Evolutionary conservation across 2,888 invertebrate species (phyloP).

Genomic region (Ectemnius cavifrons): DNA sequence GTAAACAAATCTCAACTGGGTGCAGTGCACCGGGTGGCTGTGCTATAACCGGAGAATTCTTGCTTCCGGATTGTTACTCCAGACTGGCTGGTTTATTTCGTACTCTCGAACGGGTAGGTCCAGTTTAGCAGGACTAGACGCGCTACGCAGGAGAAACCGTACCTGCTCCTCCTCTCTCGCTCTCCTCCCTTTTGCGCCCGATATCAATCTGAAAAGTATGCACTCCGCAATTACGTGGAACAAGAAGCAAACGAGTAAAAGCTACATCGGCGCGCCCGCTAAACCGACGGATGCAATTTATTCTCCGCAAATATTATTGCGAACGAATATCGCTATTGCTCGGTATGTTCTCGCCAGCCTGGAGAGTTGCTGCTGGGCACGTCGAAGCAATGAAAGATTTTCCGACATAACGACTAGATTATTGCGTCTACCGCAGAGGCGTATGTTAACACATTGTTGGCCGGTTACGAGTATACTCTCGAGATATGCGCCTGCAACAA

Average conservation of each 20-base stretch:
- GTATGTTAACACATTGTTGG: too few species aligned
- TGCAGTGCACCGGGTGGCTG: background rate
- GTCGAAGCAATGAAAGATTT: background rate
- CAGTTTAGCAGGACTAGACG: slow-evolving; percentile 38
- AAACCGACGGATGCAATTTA: too few species aligned
- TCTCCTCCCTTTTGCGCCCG: background rate
- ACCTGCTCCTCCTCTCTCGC: slow-evolving; percentile 26
- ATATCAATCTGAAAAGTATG: background rate
- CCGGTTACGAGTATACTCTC: too few species aligned
- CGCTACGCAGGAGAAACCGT: slow-evolving; percentile 20
- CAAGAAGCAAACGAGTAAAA: slow-evolving; percentile 5
- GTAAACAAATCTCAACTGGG: slow-evolving; percentile 12
- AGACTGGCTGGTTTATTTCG: slow-evolving; percentile 46
- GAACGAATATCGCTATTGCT: too few species aligned
- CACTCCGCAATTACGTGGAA: background rate
- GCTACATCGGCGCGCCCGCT: slow-evolving; percentile 1
- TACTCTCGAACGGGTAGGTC: slow-evolving; percentile 41
- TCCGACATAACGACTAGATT: background rate
- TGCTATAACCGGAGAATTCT: slow-evolving; percentile 25
- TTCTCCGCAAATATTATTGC: too few species aligned
- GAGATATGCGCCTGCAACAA: too few species aligned
- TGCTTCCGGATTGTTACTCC: slow-evolving; percentile 43
- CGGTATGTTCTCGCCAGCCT: too few species aligned
- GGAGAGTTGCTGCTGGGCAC: too few species aligned
- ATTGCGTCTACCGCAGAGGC: too few species aligned